These are phyloP conservation scores for Takifugu rubripes DNA, from an alignment of 2,797 vertebrate genomes.

Conservation along the genomic window DNA sequence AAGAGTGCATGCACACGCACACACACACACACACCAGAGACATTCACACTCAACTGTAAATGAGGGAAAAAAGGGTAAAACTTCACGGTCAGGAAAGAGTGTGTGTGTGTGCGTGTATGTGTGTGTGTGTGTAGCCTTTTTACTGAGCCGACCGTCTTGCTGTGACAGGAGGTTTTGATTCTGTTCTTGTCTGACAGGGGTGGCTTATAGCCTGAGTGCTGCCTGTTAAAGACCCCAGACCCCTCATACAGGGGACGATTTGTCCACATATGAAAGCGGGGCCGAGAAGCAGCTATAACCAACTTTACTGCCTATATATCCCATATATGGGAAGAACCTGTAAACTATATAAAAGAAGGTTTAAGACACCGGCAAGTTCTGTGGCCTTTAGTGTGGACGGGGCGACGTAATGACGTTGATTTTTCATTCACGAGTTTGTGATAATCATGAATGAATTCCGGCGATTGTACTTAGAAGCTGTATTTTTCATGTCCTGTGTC, in stretches of 20 bases:
- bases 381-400: too few species aligned
- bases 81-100: neutral
- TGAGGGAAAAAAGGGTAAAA: constrained; percentile 4
- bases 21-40: constrained; percentile 31
- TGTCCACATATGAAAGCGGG: too few species aligned
- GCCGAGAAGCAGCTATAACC: neutral
- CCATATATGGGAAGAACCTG: too few species aligned
- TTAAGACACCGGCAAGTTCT: too few species aligned
- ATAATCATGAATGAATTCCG: too few species aligned
- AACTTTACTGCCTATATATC: too few species aligned
- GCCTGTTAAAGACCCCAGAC: constrained; percentile 47
- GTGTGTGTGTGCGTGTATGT: constrained; percentile 17
- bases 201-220: constrained; percentile 41
- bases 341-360: too few species aligned
- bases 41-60: constrained; percentile 24
- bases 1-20: constrained; percentile 13
- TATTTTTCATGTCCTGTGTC: too few species aligned
- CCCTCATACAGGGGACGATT: constrained; percentile 8
- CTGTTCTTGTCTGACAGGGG: constrained; percentile 53
- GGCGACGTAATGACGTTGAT: too few species aligned
- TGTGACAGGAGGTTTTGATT: constrained; percentile 59
- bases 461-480: too few species aligned
- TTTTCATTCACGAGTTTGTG: too few species aligned
- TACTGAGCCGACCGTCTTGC: constrained; percentile 33
- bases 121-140: constrained; percentile 17